Percentiles rank a stretch among this genome's conserved stretches.
phyloP scores from a whole-genome alignment of 2,797 vertebrate genomes.

The Hipposideros larvatus region DNA sequence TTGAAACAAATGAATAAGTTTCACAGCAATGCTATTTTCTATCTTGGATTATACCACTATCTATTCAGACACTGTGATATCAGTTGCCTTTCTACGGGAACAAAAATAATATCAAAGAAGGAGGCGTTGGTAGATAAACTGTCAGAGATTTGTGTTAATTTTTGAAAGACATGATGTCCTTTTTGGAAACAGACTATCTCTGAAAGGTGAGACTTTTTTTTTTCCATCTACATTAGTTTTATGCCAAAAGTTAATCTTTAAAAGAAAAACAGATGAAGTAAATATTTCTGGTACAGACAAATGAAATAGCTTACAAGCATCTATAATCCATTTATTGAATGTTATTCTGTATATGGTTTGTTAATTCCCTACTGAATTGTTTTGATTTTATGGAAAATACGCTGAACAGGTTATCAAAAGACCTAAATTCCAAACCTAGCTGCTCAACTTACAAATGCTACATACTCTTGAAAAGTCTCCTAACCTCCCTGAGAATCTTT shows the following conservation, averaged over 20 bases:
- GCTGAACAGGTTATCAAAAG: background rate
- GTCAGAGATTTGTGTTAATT: conserved; percentile 38
- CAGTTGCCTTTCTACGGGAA: background rate
- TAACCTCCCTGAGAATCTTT: background rate
- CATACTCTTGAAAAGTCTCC: background rate
- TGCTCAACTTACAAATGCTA: background rate
- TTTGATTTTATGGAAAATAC: conserved; percentile 37
- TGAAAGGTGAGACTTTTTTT: background rate
- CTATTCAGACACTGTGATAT: background rate
- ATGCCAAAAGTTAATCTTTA: background rate
- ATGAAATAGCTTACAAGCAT: background rate
- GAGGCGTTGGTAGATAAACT: conserved; percentile 43
- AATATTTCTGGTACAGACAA: background rate
- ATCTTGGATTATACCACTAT: conserved; percentile 1
- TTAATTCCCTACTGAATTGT: background rate
- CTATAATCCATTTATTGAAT: background rate
- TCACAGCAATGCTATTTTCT: conserved; percentile 67
- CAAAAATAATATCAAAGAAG: background rate
- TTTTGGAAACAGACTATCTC: conserved; percentile 30
- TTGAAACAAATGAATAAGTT: conserved; percentile 81
- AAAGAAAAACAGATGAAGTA: background rate
- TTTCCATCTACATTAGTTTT: background rate
- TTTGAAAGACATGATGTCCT: background rate
- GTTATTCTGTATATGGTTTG: background rate
- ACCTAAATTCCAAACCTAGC: conserved; percentile 11